These are phyloP conservation scores for Bettongia penicillata DNA, from an alignment of 2,113 vertebrate genomes.

Conservation along the genomic window DNA sequence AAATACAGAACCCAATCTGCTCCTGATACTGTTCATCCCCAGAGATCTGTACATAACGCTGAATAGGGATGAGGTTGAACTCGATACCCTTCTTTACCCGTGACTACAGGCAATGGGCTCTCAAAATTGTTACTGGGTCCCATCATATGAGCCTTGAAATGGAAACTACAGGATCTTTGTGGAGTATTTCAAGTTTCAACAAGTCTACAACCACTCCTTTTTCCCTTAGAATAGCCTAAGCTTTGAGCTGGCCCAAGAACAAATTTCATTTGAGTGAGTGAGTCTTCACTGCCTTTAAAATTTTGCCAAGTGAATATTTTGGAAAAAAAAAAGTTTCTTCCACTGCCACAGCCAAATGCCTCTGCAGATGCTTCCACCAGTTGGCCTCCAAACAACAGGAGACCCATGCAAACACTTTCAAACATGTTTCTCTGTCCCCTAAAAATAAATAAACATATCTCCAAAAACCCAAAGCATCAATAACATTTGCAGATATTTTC, in stretches of 20 bases:
- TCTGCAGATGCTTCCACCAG: neutral
- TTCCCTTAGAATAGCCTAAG: neutral
- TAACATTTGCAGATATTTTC: neutral
- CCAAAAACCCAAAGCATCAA: neutral
- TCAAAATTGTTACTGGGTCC: neutral
- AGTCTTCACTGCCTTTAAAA: neutral
- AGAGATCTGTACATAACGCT: neutral
- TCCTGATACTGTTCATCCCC: neutral
- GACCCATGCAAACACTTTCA: neutral
- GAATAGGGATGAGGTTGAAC: neutral
- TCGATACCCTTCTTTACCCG: neutral
- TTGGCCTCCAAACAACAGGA: slow-evolving; percentile 2
- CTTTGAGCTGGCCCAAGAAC: neutral
- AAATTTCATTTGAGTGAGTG: neutral
- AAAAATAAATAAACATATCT: slow-evolving; percentile 33
- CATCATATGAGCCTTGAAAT: neutral
- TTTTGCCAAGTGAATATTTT: neutral
- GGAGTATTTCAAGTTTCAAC: neutral
- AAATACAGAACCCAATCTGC: neutral
- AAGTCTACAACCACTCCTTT: neutral
- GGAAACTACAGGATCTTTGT: neutral
- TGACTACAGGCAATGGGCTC: neutral
- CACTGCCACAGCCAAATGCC: neutral
- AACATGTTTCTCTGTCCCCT: neutral
- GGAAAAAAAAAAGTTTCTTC: neutral